Percentiles rank a stretch among this genome's conserved stretches.
These are phyloP conservation scores for Nasalis larvatus DNA, from an alignment of 2,113 vertebrate species.

Conservation along the genomic window DNA sequence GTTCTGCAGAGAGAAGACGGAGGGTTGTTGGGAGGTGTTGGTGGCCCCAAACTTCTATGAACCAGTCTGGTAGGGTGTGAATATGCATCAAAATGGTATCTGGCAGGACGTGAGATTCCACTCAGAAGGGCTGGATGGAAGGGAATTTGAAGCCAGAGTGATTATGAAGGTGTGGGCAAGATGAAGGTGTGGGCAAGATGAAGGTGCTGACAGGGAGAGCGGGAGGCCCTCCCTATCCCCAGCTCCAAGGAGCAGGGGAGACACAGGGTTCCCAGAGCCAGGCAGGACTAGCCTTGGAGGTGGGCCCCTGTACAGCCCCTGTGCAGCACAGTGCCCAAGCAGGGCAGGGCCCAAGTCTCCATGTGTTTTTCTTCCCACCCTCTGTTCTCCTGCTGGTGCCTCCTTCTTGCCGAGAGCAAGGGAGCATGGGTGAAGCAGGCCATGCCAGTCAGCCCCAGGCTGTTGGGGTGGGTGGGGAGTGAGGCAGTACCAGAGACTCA, in stretches of 20 bases:
- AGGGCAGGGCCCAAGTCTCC: neutral
- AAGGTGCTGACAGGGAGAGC: neutral
- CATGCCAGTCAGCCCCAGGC: neutral
- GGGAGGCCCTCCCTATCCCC: neutral
- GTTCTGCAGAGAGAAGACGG: neutral
- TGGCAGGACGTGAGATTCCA: neutral
- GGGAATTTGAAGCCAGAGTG: neutral
- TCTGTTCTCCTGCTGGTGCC: neutral
- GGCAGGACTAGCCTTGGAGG: neutral
- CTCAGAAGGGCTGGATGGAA: neutral
- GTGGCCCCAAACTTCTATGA: neutral
- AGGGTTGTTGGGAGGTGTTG: neutral
- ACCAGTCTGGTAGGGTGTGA: neutral
- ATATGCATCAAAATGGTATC: too few species aligned
- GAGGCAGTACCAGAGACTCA: neutral
- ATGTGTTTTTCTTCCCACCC: neutral
- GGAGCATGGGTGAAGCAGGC: neutral
- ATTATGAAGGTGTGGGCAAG: neutral
- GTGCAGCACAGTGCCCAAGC: neutral
- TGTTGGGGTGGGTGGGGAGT: fast-evolving
- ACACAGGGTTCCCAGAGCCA: neutral
- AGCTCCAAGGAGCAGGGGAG: neutral
- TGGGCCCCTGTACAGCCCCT: neutral
- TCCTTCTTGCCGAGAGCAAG: neutral
- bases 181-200: neutral